Evolutionary conservation across 2,888 invertebrate genomes (phyloP), one percentile per base, ranked within the genome.

Genomic region (Dryadula phaetusa): DNA sequence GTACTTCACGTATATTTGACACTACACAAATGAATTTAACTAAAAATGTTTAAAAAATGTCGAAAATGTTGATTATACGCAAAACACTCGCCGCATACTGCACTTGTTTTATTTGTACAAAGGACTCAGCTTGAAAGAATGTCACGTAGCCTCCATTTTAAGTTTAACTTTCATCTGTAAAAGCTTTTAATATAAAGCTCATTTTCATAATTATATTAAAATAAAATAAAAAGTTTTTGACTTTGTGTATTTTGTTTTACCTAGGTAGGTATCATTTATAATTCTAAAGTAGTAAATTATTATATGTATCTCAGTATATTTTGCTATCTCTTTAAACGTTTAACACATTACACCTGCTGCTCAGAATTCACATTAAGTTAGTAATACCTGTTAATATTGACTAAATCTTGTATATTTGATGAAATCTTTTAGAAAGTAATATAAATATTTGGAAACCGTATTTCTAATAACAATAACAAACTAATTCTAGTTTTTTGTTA

Each of bases 41-140:
- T 84, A 86, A 90, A 90, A 88, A 88, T 87, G 88, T 85, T 81
- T 82, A 85, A 85, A 83, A 80, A 82, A 25, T 25, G n/a, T 74
- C 75, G 79, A 77, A 77, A 79, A 82, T 83, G 77, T 81, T 82
- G 82, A 88, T 86, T 85, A 84, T 83, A 82, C 82, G 71, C 67
- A 74, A 75, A 82, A 80, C 80, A 77, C 82, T 79, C 85, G 84
- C 83, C 82, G 83, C 81, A 72, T 75, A 72, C 68, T 84, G 83
- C 83, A 83, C 76, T 83, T 85, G 83, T 87, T 87, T 85, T 87
- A 87, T 88, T 86, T 83, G 82, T 83, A 82, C 80, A 65, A 81
- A 76, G 81, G 79, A 78, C 81, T 81, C 76, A 75, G 87, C 86
- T 82, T 84, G 18, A 49, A 47, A 34, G 47, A 62, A 62, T 46